Base-by-base conservation (phyloP, 2,113 vertebrate genomes). In the Brachyhypopomus gauderio region DNA sequence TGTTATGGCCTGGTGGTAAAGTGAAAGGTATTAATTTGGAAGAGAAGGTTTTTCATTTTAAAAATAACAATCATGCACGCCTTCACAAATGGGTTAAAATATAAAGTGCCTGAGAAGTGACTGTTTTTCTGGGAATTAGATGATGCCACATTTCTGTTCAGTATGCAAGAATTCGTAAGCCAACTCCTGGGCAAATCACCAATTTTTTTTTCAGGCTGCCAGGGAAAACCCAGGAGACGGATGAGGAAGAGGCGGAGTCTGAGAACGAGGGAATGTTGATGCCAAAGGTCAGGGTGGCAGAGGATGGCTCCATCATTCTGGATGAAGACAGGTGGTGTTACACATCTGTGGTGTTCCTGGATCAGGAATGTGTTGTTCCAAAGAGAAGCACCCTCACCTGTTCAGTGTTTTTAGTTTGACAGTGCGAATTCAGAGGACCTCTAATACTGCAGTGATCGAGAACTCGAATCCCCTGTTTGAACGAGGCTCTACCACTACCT, bases 291-390 rank as follows among this genome's bases (percentile, higher is more conserved):
- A 96, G 94, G 88, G 95, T 96, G 83, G 95, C 95, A 60, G 95
- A 96, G 89, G 95, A 96, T 87, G 95, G 95, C 48, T 92, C 95
- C 55, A 94, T 96, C 90, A 94, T 96, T 88, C 89, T 96, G 84
- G 95, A 96, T 88, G 95, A 96, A 87, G 95, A 96, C 87, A 96
- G 95, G 95, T 95, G 74, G 27, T 2, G 1, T 45, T 48, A 12
- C 22, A 56, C 75, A 66, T 14, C 20, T 55, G 5, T 16, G 9
- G 0, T 77, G 6, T 38, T 58, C 12, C 45, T 52, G 45, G 45
- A 52, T 52, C 45, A 52, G 45, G 45, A 52, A 52, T 52, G 45
- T 8, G 45, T 52, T 52, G 45, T 52, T 52, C 45, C 12, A 7
- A 19, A 8, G 45, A 27, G 30, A n/a, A 77, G 23, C 27, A 62